Evolutionary conservation across 2,888 invertebrate genomes (phyloP), one percentile per base, ranked within the genome.

Genomic region (Helleia helle): DNA sequence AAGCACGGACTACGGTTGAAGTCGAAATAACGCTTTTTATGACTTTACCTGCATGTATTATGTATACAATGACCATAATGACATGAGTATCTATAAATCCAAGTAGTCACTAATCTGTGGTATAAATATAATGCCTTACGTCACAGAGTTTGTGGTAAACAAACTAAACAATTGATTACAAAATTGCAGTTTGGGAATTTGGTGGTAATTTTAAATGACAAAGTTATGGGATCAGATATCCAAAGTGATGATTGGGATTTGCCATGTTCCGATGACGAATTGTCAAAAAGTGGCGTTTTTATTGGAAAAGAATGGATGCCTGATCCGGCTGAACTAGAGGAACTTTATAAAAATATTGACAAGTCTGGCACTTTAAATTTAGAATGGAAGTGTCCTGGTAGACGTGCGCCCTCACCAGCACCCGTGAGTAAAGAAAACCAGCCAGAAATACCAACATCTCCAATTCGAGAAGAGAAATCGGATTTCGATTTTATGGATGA

Each of bases 401-500:
- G 93, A 47, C 81, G 93, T 41, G 87, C 91, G 2, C 92, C 92
- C 2, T 92, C 93, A 0, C 93, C 94, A 0, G 83, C 89, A 14
- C 80, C 86, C 43, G 86, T 87, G 2, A 84, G 74, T 53, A 87
- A 86, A 46, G 77, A 80, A 44, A 68, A 73, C 30, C 77, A 76
- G 37, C 69, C 74, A 0, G 76, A 81, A 55, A 53, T 68, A 27
- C 72, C 72, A 0, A 71, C 67, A 11, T 75, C 85, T 0, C 71
- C 81, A 2, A 73, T 87, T 30, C 69, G 81, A 36, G 79, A 86
- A 40, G 88, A 88, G 43, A 83, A 84, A 51, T 92, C 92, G 0
- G 93, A 94, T 65, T 95, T 94, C 59, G 95, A 95, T 67, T 95
- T 94, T 54, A 92, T 93, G 88, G 94, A 94, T 54, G 94, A 95